Evolutionary conservation across 2,888 invertebrate genomes (phyloP).

Genomic region (Volucella inflata): DNA sequence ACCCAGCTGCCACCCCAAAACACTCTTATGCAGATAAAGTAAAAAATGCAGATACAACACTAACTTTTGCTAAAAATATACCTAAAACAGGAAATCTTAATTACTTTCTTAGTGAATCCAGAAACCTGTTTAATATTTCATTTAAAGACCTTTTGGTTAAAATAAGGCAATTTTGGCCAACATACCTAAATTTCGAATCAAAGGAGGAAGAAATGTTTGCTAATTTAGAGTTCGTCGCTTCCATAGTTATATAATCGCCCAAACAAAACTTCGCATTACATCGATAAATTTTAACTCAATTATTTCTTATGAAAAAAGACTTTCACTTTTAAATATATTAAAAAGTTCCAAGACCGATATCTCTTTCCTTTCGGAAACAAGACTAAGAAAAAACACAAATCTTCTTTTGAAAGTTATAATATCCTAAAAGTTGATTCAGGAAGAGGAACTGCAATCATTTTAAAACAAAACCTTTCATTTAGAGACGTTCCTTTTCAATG

Average conservation of each 20-base stretch:
- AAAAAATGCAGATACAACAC: too few relatives aligned
- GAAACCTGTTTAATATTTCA: slow-evolving; percentile 5
- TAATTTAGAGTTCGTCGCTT: slow-evolving; percentile 11
- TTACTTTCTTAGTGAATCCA: too few relatives aligned
- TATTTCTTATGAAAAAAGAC: too few relatives aligned
- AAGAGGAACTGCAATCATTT: not conserved
- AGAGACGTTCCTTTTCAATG: slow-evolving; percentile 14
- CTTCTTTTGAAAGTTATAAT: slow-evolving; percentile 7
- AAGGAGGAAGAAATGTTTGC: slow-evolving; percentile 13
- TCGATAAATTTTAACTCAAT: not conserved
- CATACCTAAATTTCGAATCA: slow-evolving; percentile 7
- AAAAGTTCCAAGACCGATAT: not conserved
- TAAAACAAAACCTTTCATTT: slow-evolving; percentile 6
- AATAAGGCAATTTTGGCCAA: too few relatives aligned
- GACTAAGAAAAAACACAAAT: slow-evolving; percentile 8
- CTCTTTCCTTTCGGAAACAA: not conserved
- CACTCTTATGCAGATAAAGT: too few relatives aligned
- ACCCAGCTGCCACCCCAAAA: too few relatives aligned
- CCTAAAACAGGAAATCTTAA: too few relatives aligned
- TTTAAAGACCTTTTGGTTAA: too few relatives aligned
- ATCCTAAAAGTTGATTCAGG: not conserved
- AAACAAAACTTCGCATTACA: slow-evolving; percentile 10
- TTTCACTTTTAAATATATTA: slow-evolving; percentile 7
- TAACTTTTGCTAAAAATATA: too few relatives aligned
- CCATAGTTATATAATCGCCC: slow-evolving; percentile 19